These are phyloP conservation scores for Artibeus lituratus DNA, from an alignment of 2,797 vertebrate genomes.

Conservation along the genomic window DNA sequence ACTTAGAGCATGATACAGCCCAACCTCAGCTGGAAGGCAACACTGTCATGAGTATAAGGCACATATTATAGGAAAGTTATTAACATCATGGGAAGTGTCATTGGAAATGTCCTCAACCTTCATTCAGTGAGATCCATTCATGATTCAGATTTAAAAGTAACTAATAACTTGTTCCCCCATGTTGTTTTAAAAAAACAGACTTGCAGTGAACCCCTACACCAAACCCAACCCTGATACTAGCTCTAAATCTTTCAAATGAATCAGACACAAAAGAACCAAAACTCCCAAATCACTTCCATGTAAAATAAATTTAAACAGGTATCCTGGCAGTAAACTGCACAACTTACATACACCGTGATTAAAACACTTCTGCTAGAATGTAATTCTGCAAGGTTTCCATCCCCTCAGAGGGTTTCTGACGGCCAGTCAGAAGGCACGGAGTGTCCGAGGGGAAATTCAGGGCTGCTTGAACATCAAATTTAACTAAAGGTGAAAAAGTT, in stretches of 20 bases:
- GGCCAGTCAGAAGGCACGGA: neutral
- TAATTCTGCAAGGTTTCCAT: neutral
- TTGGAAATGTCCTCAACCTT: neutral
- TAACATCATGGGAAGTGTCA: neutral
- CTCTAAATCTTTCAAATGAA: neutral
- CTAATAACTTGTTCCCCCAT: neutral
- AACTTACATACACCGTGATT: neutral
- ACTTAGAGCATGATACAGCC: neutral
- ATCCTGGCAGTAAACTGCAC: neutral
- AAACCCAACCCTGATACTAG: neutral
- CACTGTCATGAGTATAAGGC: neutral
- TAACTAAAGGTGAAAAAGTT: conserved; percentile 70
- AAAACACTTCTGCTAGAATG: too few species aligned
- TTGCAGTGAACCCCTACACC: neutral
- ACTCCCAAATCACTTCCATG: neutral
- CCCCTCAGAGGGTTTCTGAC: too few species aligned
- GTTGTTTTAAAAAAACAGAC: neutral
- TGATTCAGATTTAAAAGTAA: neutral
- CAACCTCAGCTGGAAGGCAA: neutral
- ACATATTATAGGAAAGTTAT: neutral
- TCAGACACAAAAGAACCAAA: neutral
- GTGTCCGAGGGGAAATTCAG: neutral
- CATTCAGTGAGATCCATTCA: neutral
- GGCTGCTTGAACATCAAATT: conserved; percentile 1
- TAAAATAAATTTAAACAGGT: neutral